Evolutionary conservation across 1,140 invertebrate species (phyloP).

Genomic region (Adoxophyes honmai): DNA sequence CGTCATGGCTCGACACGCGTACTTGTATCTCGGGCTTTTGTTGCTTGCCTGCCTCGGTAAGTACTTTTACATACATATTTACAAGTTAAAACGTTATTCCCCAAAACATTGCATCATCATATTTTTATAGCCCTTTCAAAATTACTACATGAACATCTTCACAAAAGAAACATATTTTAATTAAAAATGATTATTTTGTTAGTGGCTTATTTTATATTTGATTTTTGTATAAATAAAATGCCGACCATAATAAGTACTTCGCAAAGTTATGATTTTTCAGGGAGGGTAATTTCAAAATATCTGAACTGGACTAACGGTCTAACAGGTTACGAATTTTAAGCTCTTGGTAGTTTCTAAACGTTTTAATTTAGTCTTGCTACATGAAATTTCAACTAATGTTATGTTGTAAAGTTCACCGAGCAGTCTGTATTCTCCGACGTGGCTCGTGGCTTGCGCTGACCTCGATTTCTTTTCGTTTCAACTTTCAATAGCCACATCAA

Average conservation of each 20-base stretch:
- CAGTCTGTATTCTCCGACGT: constrained; percentile 49
- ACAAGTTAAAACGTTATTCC: not conserved
- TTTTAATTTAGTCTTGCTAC: constrained; percentile 12
- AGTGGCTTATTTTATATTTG: too few species aligned
- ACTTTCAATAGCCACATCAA: constrained; percentile 70
- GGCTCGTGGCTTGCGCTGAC: constrained; percentile 57
- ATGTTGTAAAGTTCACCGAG: constrained; percentile 4
- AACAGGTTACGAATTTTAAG: too few species aligned
- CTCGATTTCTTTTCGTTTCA: constrained; percentile 75
- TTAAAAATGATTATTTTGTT: too few species aligned
- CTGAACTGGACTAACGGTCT: too few species aligned
- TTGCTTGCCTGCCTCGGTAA: constrained; percentile 62
- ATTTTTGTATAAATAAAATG: too few species aligned
- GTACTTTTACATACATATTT: constrained; percentile 30
- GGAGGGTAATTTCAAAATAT: too few species aligned
- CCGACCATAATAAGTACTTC: too few species aligned
- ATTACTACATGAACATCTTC: too few species aligned
- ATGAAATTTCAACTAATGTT: not conserved
- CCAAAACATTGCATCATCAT: too few species aligned
- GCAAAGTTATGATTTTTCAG: too few species aligned
- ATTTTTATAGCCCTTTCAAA: not conserved
- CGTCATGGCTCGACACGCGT: constrained; percentile 74
- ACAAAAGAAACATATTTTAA: too few species aligned
- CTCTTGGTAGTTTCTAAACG: too few species aligned
- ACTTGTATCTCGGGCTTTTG: constrained; percentile 65